phyloP scores from a whole-genome alignment of 2,888 invertebrate species.

The Sarcophaga carnaria region DNA sequence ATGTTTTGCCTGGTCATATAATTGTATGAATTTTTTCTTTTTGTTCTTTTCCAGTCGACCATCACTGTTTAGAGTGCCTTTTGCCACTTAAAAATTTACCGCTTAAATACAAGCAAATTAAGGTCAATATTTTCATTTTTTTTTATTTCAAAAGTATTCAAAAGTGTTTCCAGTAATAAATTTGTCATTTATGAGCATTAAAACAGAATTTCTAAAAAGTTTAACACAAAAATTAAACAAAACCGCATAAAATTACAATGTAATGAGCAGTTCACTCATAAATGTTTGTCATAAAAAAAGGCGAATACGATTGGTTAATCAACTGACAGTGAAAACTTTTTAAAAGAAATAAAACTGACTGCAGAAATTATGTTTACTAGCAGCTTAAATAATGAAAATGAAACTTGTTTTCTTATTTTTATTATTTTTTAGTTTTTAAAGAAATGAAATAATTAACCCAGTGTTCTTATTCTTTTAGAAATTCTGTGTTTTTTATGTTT shows the following conservation, averaged over 20 bases:
- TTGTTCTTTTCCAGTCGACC: no score
- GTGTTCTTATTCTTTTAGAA: constrained; percentile 38
- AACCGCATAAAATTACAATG: constrained; percentile 3
- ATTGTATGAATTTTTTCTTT: no score
- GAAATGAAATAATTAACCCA: constrained; percentile 34
- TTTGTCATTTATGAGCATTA: constrained; percentile 39
- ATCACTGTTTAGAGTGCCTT: no score
- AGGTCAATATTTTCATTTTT: constrained; percentile 25
- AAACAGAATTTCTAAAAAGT: constrained; percentile 11
- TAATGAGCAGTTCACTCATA: background rate
- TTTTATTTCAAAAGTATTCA: background rate
- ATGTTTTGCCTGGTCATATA: no score
- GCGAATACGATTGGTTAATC: no score
- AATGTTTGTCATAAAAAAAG: background rate
- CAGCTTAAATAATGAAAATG: constrained; percentile 22
- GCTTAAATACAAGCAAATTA: constrained; percentile 39
- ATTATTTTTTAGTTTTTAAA: no score
- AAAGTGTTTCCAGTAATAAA: constrained; percentile 39
- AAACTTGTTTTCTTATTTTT: constrained; percentile 28
- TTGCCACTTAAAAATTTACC: background rate
- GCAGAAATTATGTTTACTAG: background rate
- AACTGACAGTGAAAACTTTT: background rate
- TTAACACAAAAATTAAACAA: constrained; percentile 13
- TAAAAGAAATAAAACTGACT: background rate
- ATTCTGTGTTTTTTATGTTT: background rate